Conservation (phyloP, 2,888 invertebrate genomes). For the Leptodirus hochenwartii region DNA sequence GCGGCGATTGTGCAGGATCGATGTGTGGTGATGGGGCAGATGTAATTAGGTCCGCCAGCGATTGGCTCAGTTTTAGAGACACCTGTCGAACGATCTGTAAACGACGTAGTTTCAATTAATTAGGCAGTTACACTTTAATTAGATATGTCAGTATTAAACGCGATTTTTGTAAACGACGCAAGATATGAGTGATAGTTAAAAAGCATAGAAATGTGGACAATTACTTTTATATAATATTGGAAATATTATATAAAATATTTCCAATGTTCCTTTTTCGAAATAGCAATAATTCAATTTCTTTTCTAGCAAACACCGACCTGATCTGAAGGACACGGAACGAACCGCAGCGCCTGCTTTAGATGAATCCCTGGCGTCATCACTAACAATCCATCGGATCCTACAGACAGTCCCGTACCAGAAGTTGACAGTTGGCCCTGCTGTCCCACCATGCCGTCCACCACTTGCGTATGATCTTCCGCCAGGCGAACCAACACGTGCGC, state of each 20-base stretch:
- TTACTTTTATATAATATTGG: neutral
- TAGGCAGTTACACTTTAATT: neutral
- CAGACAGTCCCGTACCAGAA: too few species aligned
- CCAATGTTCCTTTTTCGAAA: neutral
- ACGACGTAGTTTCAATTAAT: constrained; percentile 6
- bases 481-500: constrained; percentile 53
- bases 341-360: constrained; percentile 67
- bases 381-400: too few species aligned
- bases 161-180: constrained; percentile 1
- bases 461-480: constrained; percentile 26
- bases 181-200: too few species aligned
- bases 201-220: too few species aligned
- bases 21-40: constrained; percentile 17
- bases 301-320: constrained; percentile 32
- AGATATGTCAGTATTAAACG: constrained; percentile 1
- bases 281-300: neutral
- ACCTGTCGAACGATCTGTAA: constrained; percentile 47
- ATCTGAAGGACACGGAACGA: constrained; percentile 74
- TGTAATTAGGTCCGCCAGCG: constrained; percentile 46
- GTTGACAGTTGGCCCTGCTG: too few species aligned
- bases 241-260: constrained; percentile 1
- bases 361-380: constrained; percentile 28
- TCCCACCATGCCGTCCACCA: constrained; percentile 21
- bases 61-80: constrained; percentile 64
- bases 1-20: constrained; percentile 12